Conservation (phyloP, 1,140 invertebrate species). For the Drosophila lacteicornis region DNA sequence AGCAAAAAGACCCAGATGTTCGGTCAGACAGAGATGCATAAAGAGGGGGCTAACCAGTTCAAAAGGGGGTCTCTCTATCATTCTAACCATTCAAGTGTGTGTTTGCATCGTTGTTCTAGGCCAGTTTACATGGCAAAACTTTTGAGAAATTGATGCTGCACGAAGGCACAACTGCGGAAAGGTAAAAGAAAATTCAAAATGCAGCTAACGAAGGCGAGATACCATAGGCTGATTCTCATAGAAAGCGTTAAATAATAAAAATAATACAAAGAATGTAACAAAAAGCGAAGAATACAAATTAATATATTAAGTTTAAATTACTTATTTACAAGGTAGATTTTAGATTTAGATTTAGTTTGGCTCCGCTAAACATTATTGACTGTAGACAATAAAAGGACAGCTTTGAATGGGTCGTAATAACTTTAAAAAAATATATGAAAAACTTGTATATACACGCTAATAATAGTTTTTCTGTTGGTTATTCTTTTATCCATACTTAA, state of each 20-base stretch:
- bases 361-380: too few species aligned
- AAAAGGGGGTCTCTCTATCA: constrained; percentile 21
- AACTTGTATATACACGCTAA: too few species aligned
- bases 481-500: neutral
- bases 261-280: neutral
- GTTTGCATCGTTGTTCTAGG: constrained; percentile 48
- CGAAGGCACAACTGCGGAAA: neutral
- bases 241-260: neutral
- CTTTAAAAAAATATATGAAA: too few species aligned
- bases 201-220: neutral
- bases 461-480: neutral
- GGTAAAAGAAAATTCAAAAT: neutral
- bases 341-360: too few species aligned
- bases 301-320: neutral
- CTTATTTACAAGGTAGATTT: too few species aligned
- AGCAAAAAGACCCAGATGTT: constrained; percentile 42
- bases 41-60: constrained; percentile 26
- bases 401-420: neutral
- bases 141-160: constrained; percentile 39
- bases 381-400: too few species aligned
- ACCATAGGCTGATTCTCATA: neutral
- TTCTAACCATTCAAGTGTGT: constrained; percentile 26
- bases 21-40: constrained; percentile 3
- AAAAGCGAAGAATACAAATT: neutral
- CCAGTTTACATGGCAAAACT: constrained; percentile 38